Evolutionary conservation across 2,888 invertebrate species (phyloP).

Genomic region (Diarsia mendica): DNA sequence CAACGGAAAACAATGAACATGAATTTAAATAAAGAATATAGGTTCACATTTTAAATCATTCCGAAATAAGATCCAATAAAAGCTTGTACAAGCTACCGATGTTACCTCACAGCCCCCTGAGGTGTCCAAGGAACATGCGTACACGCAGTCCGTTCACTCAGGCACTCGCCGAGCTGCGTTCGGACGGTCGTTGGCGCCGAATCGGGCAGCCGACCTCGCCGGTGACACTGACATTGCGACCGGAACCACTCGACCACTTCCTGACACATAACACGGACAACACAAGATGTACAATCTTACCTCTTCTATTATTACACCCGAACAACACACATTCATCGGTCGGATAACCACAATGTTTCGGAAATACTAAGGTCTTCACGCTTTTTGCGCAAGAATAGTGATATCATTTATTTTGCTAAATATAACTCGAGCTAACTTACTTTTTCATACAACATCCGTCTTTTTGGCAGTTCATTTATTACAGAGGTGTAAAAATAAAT

Average conservation of each 20-base stretch:
- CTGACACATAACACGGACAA: conserved; percentile 72
- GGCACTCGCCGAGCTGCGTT: conserved; percentile 15
- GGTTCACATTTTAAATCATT: neutral
- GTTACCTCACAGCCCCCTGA: conserved; percentile 55
- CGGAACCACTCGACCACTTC: conserved; percentile 82
- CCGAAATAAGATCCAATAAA: conserved; percentile 11
- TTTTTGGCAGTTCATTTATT: conserved; percentile 32
- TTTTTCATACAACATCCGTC: conserved; percentile 44
- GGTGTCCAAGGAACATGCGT: conserved; percentile 35
- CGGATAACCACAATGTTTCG: conserved; percentile 44
- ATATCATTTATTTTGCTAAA: conserved; percentile 51
- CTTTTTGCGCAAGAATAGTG: conserved; percentile 55
- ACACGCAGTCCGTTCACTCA: conserved; percentile 40
- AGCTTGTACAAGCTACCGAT: conserved; percentile 34
- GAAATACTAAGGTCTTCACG: conserved; percentile 49
- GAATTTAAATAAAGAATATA: conserved; percentile 12
- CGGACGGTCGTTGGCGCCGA: conserved; percentile 73
- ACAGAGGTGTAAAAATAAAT: conserved; percentile 16
- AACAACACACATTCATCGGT: conserved; percentile 44
- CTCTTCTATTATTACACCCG: conserved; percentile 51
- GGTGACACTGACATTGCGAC: conserved; percentile 85
- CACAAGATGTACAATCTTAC: conserved; percentile 57
- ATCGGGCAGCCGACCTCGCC: conserved; percentile 78
- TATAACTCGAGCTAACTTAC: conserved; percentile 19
- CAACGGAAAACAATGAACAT: neutral